Evolutionary conservation across 2,888 invertebrate genomes (phyloP).

Genomic region (Pteria penguin): DNA sequence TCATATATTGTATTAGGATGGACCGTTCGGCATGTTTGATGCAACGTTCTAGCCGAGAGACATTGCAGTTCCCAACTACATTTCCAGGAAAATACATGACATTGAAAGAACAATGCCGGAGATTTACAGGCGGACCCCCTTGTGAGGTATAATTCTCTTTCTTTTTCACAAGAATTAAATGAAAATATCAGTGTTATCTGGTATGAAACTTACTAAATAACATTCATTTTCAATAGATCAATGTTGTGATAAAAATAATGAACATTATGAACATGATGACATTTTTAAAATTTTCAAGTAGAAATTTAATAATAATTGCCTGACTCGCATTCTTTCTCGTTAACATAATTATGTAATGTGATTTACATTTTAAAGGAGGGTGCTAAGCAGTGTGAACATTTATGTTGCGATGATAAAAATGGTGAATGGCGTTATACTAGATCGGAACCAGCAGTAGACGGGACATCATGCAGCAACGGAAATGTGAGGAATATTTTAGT

Average conservation of each 20-base stretch:
- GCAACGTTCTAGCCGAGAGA: conserved; percentile 55
- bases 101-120: conserved; percentile 64
- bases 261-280: too few relatives aligned
- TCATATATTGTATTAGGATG: too few relatives aligned
- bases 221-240: too few relatives aligned
- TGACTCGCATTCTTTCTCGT: too few relatives aligned
- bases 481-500: conserved; percentile 50
- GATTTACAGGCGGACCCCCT: conserved; percentile 69
- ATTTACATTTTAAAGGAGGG: too few relatives aligned
- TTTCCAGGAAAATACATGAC: conserved; percentile 69
- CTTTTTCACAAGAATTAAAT: too few relatives aligned
- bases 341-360: too few relatives aligned
- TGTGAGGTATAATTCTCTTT: conserved; percentile 69
- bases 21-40: conserved; percentile 66
- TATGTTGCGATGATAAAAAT: conserved; percentile 70
- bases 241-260: too few relatives aligned
- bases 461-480: conserved; percentile 64
- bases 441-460: conserved; percentile 71
- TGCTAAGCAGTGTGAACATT: conserved; percentile 66
- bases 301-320: too few relatives aligned
- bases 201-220: too few relatives aligned
- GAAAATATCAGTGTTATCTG: too few relatives aligned
- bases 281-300: too few relatives aligned
- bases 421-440: conserved; percentile 68
- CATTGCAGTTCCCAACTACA: conserved; percentile 61